A percentile compares a stretch with the other conserved stretches of the same genome.
Evolutionary conservation across 2,797 vertebrate genomes (phyloP).

Genomic region (Myripristis murdjan): DNA sequence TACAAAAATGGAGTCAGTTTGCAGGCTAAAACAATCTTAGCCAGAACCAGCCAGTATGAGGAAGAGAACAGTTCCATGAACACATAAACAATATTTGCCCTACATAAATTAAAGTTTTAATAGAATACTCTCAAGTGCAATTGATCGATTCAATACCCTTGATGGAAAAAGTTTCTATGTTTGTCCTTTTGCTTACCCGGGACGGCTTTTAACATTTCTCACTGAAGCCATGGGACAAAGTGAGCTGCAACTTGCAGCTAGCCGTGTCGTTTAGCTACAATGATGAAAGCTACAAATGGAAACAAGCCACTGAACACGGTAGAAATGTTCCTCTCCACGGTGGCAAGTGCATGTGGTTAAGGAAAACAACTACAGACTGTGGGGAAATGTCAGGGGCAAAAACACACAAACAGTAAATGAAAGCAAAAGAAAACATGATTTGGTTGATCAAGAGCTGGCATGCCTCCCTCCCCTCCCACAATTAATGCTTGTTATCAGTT

Average conservation of each 20-base stretch:
- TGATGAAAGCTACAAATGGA: background rate
- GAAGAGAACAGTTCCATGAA: background rate
- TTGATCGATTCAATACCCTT: background rate
- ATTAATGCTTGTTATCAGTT: background rate
- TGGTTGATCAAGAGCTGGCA: too few relatives aligned
- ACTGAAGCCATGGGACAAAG: background rate
- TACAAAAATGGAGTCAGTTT: slow-evolving; percentile 6
- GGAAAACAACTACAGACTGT: background rate
- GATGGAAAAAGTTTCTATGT: background rate
- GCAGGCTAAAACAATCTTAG: background rate
- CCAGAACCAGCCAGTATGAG: slow-evolving; percentile 4
- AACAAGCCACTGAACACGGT: background rate
- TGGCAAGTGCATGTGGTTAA: background rate
- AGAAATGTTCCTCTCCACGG: background rate
- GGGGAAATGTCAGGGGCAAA: background rate
- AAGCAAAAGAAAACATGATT: too few relatives aligned
- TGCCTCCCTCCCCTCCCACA: too few relatives aligned
- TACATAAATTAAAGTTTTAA: background rate
- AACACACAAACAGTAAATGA: background rate
- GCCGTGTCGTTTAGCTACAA: background rate
- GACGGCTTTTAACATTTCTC: background rate
- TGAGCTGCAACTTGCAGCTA: background rate
- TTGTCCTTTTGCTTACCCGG: background rate
- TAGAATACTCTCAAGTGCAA: background rate
- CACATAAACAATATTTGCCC: background rate